These are phyloP conservation scores for Agriopis aurantiaria DNA, from an alignment of 2,888 invertebrate genomes.

Conservation along the genomic window DNA sequence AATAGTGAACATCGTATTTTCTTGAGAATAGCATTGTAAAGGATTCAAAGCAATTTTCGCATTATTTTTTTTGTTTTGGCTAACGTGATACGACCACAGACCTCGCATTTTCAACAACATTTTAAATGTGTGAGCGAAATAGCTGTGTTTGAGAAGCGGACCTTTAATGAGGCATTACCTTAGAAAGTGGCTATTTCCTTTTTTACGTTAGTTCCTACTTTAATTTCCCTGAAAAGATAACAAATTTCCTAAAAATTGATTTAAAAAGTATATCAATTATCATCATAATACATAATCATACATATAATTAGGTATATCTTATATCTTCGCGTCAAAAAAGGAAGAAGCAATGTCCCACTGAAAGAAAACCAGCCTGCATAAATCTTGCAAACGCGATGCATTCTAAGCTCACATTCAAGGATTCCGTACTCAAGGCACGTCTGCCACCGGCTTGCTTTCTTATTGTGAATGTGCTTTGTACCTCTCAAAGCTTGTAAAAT, in stretches of 20 bases:
- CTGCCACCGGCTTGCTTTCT: slow-evolving; percentile 46
- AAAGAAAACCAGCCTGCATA: slow-evolving; percentile 27
- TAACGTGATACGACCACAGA: too few relatives aligned
- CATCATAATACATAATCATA: background rate
- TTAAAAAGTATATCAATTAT: background rate
- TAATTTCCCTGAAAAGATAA: background rate
- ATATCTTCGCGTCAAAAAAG: background rate
- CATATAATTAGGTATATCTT: background rate
- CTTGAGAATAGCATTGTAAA: too few relatives aligned
- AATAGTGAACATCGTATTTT: too few relatives aligned
- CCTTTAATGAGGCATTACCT: too few relatives aligned
- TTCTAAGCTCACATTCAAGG: slow-evolving; percentile 43
- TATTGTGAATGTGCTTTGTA: slow-evolving; percentile 55
- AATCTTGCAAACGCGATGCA: slow-evolving; percentile 40
- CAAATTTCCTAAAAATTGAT: too few relatives aligned
- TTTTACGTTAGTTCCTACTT: background rate
- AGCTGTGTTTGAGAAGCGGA: too few relatives aligned
- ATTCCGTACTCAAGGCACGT: slow-evolving; percentile 58
- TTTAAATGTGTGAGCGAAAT: too few relatives aligned
- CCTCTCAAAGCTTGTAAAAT: slow-evolving; percentile 49
- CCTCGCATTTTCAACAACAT: too few relatives aligned
- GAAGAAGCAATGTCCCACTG: slow-evolving; percentile 9
- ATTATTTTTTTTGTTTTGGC: too few relatives aligned
- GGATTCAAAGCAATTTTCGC: too few relatives aligned
- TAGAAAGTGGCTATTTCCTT: background rate